Conservation (phyloP, 2,797 vertebrate genomes). For the Myripristis jacobus region DNA sequence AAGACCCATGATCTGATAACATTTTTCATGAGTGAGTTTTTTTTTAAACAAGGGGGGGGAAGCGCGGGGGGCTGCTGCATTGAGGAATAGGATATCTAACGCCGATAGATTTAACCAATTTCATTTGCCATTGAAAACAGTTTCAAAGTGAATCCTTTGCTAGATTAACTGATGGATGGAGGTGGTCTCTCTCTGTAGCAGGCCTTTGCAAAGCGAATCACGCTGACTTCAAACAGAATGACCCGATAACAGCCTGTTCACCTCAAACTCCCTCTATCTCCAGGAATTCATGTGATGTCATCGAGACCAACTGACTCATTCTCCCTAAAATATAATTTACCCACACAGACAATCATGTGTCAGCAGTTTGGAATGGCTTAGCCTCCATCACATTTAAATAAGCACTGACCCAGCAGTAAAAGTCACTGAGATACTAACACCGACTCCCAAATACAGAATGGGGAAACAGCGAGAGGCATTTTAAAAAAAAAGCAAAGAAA, state of each 20-base stretch:
- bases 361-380: slow-evolving; percentile 52
- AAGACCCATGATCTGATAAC: slow-evolving; percentile 51
- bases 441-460: slow-evolving; percentile 22
- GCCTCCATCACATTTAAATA: slow-evolving; percentile 42
- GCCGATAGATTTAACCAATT: slow-evolving; percentile 22
- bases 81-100: slow-evolving; percentile 24
- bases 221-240: slow-evolving; percentile 52
- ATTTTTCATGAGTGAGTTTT: slow-evolving; percentile 38
- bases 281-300: slow-evolving; percentile 60
- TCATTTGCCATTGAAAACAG: slow-evolving; percentile 41
- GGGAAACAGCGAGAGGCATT: neutral
- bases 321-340: slow-evolving; percentile 54
- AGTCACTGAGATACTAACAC: slow-evolving; percentile 48
- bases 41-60: slow-evolving; percentile 11
- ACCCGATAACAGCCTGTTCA: slow-evolving; percentile 52
- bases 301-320: slow-evolving; percentile 44
- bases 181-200: slow-evolving; percentile 4
- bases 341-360: slow-evolving; percentile 35
- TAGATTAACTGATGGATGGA: slow-evolving; percentile 2
- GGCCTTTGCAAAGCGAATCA: neutral
- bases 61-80: neutral
- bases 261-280: slow-evolving; percentile 54
- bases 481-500: slow-evolving; percentile 18
- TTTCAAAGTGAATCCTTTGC: slow-evolving; percentile 31
- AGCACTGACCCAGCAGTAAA: slow-evolving; percentile 58